Percentiles rank a stretch among this genome's conserved stretches.
Conservation (phyloP, 2,113 vertebrate genomes). For the Leptobrachium leishanense region DNA sequence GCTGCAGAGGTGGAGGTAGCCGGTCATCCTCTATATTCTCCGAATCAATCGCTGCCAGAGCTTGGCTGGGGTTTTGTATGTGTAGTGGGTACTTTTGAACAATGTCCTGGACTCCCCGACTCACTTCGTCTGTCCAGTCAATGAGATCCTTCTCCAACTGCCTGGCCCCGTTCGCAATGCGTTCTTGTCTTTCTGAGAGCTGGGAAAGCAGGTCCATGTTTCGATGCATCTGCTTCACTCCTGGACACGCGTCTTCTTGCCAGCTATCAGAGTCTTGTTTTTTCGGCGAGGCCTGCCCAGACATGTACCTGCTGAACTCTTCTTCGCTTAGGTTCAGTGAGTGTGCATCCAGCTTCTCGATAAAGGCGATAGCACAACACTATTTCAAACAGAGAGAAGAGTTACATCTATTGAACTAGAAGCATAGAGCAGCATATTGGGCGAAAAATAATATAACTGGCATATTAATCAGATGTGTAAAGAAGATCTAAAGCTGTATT, state of each 20-base stretch:
- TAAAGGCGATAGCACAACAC: constrained; percentile 96
- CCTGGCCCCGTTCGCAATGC: constrained; percentile 77
- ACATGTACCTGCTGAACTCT: constrained; percentile 96
- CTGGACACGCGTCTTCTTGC: constrained; percentile 70
- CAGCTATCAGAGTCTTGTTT: constrained; percentile 73
- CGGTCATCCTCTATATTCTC: constrained; percentile 87
- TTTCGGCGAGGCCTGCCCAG: constrained; percentile 81
- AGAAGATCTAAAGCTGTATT: no score
- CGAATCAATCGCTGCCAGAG: constrained; percentile 83
- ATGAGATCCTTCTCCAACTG: constrained; percentile 86
- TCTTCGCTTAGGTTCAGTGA: constrained; percentile 91
- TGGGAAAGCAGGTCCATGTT: constrained; percentile 85
- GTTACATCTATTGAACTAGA: no score
- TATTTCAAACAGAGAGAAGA: constrained; percentile 54
- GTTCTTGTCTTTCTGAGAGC: constrained; percentile 81
- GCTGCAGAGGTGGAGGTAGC: constrained; percentile 84
- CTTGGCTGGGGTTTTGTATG: constrained; percentile 69
- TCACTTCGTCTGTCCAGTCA: constrained; percentile 81
- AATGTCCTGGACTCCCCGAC: constrained; percentile 82
- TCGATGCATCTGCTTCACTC: constrained; percentile 80
- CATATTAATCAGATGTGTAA: no score
- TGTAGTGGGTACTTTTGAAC: constrained; percentile 86
- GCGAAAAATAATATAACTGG: no score
- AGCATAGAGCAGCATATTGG: no score
- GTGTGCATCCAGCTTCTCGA: constrained; percentile 94